A percentile compares a stretch with the other conserved stretches of the same genome.
Conservation (phyloP, 2,888 invertebrate genomes). For the Schizotus pectinicornis region DNA sequence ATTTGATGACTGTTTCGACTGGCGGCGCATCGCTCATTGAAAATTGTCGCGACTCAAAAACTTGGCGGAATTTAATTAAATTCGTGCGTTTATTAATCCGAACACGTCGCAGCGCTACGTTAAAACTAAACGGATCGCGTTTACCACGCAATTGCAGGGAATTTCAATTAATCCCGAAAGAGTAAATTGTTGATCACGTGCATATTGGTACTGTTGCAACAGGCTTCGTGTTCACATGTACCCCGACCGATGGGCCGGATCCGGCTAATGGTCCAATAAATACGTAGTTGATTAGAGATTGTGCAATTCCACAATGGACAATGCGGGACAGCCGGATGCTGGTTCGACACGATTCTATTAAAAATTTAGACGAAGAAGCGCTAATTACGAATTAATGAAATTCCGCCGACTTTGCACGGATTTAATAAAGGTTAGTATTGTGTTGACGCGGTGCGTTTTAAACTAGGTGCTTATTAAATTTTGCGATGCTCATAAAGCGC, state of each 20-base stretch:
- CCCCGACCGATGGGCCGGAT: constrained; percentile 20
- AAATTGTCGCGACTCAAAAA: too few species aligned
- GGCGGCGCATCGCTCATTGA: too few species aligned
- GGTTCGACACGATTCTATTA: constrained; percentile 15
- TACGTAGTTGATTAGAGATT: constrained; percentile 39
- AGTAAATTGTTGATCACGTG: constrained; percentile 29
- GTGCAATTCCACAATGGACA: constrained; percentile 30
- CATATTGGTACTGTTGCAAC: constrained; percentile 21
- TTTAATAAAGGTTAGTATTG: too few species aligned
- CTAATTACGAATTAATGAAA: too few species aligned
- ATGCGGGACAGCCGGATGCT: constrained; percentile 21
- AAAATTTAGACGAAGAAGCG: background rate
- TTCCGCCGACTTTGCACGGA: too few species aligned
- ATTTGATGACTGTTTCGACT: too few species aligned
- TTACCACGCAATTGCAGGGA: constrained; percentile 14
- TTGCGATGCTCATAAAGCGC: background rate
- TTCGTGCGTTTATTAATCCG: constrained; percentile 12
- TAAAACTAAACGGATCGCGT: constrained; percentile 15
- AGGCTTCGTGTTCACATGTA: constrained; percentile 23
- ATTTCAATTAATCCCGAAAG: constrained; percentile 22
- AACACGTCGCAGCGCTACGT: constrained; percentile 15
- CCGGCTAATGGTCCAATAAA: constrained; percentile 38
- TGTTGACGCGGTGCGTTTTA: too few species aligned
- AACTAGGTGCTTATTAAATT: background rate
- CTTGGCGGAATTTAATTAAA: constrained; percentile 5